These are phyloP conservation scores for Crambe crambe DNA, from an alignment of 37 sponge, comb jelly and placozoan genomes.

Conservation along the genomic window DNA sequence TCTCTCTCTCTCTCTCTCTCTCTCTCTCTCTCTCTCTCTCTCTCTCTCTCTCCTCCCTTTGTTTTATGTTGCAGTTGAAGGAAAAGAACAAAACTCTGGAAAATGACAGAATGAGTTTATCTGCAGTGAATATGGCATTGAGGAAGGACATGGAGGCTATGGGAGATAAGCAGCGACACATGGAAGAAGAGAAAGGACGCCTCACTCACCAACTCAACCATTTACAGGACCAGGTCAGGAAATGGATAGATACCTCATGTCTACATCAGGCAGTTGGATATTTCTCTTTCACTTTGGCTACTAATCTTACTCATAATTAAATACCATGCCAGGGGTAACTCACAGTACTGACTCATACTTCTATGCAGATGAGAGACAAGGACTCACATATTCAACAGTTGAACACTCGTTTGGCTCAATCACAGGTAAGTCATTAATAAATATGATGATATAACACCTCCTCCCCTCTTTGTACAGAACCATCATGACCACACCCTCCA, in stretches of 20 bases:
- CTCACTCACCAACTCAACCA: background rate
- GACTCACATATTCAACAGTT: background rate
- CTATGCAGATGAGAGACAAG: slow-evolving; percentile 4
- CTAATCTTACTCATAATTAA: too few relatives aligned
- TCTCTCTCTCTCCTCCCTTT: slow-evolving; percentile 2
- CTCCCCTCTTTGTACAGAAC: background rate
- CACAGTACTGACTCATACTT: background rate
- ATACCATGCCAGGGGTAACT: too few relatives aligned
- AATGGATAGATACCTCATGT: background rate
- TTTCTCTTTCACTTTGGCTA: too few relatives aligned
- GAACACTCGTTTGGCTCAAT: background rate
- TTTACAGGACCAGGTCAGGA: background rate
- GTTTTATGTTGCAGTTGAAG: background rate
- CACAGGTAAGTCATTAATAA: background rate
- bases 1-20: background rate
- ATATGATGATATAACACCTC: background rate
- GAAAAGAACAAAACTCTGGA: background rate
- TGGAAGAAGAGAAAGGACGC: slow-evolving; percentile 6
- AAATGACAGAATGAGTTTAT: background rate
- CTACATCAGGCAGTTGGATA: too few relatives aligned
- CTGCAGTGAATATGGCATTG: background rate
- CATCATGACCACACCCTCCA: slow-evolving; percentile 10
- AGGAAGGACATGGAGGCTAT: slow-evolving; percentile 1
- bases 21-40: slow-evolving; percentile 5
- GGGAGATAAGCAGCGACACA: background rate